These are phyloP conservation scores for Neodiprion virginianus DNA, from an alignment of 1,140 invertebrate genomes.

Conservation along the genomic window DNA sequence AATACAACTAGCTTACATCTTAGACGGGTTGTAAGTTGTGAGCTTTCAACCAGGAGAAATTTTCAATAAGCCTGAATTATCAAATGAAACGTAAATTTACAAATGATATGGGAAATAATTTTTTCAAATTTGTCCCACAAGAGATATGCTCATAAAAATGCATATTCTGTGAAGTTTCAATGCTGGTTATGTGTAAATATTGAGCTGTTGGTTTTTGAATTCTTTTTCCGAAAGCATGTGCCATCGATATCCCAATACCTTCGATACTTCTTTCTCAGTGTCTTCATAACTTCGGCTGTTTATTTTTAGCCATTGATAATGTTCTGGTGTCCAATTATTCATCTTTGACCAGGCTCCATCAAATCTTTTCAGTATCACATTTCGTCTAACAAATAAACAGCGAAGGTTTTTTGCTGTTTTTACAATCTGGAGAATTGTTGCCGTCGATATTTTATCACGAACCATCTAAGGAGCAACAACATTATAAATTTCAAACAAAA, in stretches of 20 bases:
- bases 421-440: slow-evolving; percentile 78
- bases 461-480: slow-evolving; percentile 66
- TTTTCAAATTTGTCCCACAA: not conserved
- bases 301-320: slow-evolving; percentile 71
- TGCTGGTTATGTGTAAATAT: slow-evolving; percentile 41
- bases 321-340: slow-evolving; percentile 72
- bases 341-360: slow-evolving; percentile 70
- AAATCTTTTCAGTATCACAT: slow-evolving; percentile 73
- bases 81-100: not conserved
- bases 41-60: no score
- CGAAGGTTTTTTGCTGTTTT: slow-evolving; percentile 69
- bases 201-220: slow-evolving; percentile 63
- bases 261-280: slow-evolving; percentile 73
- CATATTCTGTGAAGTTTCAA: not conserved
- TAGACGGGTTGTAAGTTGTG: no score
- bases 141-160: not conserved
- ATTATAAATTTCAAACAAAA: slow-evolving; percentile 5
- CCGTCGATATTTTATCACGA: slow-evolving; percentile 80
- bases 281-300: slow-evolving; percentile 69
- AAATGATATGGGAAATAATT: not conserved
- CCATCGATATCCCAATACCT: slow-evolving; percentile 74
- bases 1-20: no score
- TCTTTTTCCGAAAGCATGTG: slow-evolving; percentile 75
- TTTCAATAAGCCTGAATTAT: no score
- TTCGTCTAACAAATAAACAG: slow-evolving; percentile 73